phyloP scores from a whole-genome alignment of 2,888 invertebrate species.

The Drosophila putrida region DNA sequence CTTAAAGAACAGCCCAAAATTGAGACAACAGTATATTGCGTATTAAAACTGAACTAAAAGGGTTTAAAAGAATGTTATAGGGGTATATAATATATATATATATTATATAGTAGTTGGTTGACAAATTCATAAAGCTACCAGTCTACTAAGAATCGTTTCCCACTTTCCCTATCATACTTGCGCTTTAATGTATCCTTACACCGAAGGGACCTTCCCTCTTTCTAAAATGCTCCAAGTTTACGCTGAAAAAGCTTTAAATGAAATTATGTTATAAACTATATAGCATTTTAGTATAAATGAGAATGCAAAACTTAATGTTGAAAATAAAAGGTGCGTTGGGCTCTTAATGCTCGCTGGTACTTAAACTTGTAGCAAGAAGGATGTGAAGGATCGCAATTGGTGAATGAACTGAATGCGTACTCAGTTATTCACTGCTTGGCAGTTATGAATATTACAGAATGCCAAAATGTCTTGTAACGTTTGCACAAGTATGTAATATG shows the following conservation, averaged over 20 bases:
- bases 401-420: slow-evolving; percentile 14
- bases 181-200: no score
- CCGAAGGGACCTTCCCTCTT: no score
- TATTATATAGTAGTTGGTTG: no score
- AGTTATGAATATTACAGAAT: slow-evolving; percentile 77
- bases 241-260: neutral
- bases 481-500: slow-evolving; percentile 73
- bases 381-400: slow-evolving; percentile 20
- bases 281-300: neutral
- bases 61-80: neutral
- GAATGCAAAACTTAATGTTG: neutral
- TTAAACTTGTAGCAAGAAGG: slow-evolving; percentile 25
- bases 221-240: no score
- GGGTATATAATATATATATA: no score
- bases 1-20: neutral
- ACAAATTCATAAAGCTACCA: no score
- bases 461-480: slow-evolving; percentile 76
- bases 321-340: slow-evolving; percentile 19
- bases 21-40: neutral
- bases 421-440: slow-evolving; percentile 58
- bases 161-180: no score
- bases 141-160: no score
- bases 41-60: neutral
- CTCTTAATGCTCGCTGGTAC: slow-evolving; percentile 23
- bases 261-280: neutral